Evolutionary conservation across 1,140 invertebrate genomes (phyloP).

Genomic region (Protaetia brevitarsis): DNA sequence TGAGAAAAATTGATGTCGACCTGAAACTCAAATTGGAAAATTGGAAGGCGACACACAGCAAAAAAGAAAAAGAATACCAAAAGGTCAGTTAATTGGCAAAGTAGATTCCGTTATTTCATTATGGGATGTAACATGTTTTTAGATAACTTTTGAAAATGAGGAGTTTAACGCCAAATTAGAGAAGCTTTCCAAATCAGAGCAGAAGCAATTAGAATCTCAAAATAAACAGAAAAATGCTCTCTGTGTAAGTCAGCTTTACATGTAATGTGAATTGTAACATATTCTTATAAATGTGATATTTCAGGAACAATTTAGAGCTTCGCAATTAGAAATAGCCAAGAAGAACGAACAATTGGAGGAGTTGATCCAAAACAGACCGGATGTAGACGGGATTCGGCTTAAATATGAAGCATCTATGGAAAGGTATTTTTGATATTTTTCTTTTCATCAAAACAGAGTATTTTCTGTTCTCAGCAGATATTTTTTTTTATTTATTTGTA

Average conservation of each 20-base stretch:
- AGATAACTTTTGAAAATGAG: too few species aligned
- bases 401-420: constrained; percentile 80
- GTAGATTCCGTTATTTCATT: background rate
- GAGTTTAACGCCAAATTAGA: too few species aligned
- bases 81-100: background rate
- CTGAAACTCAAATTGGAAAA: too few species aligned
- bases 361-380: background rate
- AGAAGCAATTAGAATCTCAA: too few species aligned
- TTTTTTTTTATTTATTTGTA: too few species aligned
- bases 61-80: background rate
- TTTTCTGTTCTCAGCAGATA: too few species aligned
- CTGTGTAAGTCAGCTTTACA: background rate
- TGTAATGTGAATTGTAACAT: background rate
- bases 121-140: background rate
- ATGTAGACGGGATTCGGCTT: background rate
- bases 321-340: background rate
- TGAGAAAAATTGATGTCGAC: background rate
- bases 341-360: background rate
- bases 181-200: too few species aligned
- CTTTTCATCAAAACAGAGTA: too few species aligned
- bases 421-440: too few species aligned
- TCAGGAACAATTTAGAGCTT: background rate
- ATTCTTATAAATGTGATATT: background rate
- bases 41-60: too few species aligned
- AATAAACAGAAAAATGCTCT: too few species aligned